These are phyloP conservation scores for Erythrocebus patas DNA, from an alignment of 2,113 vertebrate genomes.

Conservation along the genomic window DNA sequence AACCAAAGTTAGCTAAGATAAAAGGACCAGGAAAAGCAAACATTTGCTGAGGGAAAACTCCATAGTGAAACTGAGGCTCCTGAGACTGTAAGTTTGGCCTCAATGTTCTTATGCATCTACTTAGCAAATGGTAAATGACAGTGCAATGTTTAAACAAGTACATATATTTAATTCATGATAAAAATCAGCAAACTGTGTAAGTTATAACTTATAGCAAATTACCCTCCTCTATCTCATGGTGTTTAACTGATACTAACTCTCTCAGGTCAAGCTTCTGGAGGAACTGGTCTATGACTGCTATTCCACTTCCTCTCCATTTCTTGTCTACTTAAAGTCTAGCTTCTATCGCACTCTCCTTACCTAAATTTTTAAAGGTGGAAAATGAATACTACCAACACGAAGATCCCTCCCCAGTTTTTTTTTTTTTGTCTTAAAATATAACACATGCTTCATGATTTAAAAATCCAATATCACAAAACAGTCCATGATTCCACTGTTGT, in stretches of 20 bases:
- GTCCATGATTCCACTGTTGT: background rate
- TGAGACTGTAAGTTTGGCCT: background rate
- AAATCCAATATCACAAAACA: background rate
- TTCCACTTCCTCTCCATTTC: background rate
- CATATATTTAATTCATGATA: background rate
- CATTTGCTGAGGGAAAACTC: too few relatives aligned
- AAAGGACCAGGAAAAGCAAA: background rate
- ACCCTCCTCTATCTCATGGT: background rate
- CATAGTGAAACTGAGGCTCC: background rate
- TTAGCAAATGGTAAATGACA: background rate
- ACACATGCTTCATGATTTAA: background rate
- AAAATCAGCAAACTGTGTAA: background rate
- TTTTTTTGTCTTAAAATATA: background rate
- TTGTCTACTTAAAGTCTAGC: background rate
- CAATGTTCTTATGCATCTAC: background rate
- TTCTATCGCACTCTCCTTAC: background rate
- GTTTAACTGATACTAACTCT: background rate
- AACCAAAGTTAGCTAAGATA: background rate
- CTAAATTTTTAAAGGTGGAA: background rate
- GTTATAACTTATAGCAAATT: background rate
- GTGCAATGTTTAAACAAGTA: background rate
- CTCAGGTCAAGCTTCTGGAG: background rate
- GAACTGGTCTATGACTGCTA: background rate
- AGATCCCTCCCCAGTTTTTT: background rate
- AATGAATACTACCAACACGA: background rate